phyloP scores from a whole-genome alignment of 2,888 invertebrate species.

The Drosophila melanosoma region DNA sequence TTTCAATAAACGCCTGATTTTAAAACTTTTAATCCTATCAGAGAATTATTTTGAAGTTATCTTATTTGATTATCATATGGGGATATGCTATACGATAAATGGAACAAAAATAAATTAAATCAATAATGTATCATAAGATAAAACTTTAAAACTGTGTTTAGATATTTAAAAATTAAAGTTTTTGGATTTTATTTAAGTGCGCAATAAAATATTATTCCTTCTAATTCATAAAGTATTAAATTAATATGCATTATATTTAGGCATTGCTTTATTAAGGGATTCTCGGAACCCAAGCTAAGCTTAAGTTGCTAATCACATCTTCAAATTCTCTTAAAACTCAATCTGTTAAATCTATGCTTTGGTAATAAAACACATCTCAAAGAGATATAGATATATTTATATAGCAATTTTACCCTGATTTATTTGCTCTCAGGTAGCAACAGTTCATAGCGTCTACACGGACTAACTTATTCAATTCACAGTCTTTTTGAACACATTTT shows the following conservation, averaged over 20 bases:
- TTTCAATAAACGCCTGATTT: neutral
- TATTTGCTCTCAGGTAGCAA: conserved; percentile 1
- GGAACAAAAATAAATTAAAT: neutral
- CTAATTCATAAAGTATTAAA: neutral
- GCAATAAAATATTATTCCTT: neutral
- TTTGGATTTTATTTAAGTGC: neutral
- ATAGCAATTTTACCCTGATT: conserved; percentile 1
- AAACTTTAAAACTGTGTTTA: neutral
- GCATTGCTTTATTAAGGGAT: neutral
- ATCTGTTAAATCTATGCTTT: neutral
- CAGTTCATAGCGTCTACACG: neutral
- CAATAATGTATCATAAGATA: neutral
- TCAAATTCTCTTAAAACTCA: neutral
- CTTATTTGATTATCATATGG: neutral
- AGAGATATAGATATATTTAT: neutral
- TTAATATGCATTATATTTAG: neutral
- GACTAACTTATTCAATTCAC: conserved; percentile 10
- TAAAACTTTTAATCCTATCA: neutral
- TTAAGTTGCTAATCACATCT: neutral
- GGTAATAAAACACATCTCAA: neutral
- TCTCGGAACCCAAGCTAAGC: neutral
- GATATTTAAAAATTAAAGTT: too few relatives aligned
- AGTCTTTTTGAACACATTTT: conserved; percentile 5
- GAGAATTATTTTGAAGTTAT: neutral
- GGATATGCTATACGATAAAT: neutral